These are phyloP conservation scores for Pyrocephalus nanus DNA, from an alignment of 2,797 vertebrate genomes.

Conservation along the genomic window DNA sequence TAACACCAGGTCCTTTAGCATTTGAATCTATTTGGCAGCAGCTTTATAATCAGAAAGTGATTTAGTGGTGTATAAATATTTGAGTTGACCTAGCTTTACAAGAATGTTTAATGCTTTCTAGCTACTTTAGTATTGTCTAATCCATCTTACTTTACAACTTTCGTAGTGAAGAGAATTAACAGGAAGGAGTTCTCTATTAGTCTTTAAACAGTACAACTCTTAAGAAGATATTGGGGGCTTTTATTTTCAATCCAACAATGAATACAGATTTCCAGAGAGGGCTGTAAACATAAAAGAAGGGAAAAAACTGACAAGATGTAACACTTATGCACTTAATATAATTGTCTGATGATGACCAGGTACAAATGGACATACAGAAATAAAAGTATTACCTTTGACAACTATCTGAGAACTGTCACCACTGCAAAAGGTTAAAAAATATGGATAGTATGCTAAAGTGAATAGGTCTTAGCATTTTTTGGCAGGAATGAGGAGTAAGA, in stretches of 20 bases:
- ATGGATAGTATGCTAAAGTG: neutral
- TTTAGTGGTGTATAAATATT: slow-evolving; percentile 59
- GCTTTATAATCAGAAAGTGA: slow-evolving; percentile 52
- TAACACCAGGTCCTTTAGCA: slow-evolving; percentile 18
- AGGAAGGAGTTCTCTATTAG: neutral
- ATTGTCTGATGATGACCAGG: neutral
- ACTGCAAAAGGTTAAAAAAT: neutral
- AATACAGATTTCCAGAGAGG: neutral
- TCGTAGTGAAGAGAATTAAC: neutral
- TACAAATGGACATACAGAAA: neutral
- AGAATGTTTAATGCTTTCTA: slow-evolving; percentile 43
- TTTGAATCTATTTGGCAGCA: slow-evolving; percentile 33
- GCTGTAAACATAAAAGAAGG: neutral
- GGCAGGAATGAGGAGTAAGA: neutral
- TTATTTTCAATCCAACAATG: neutral
- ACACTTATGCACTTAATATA: neutral
- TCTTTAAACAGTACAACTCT: neutral
- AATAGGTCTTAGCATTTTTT: neutral
- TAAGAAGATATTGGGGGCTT: neutral
- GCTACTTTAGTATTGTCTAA: slow-evolving; percentile 27
- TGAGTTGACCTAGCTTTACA: slow-evolving; percentile 39
- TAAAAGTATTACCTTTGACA: neutral
- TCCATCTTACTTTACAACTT: slow-evolving; percentile 50
- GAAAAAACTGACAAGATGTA: neutral
- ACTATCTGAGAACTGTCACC: neutral